A percentile compares a stretch with the other conserved stretches of the same genome.
Conservation (phyloP, 2,797 vertebrate genomes). For the Acropternis orthonyx region DNA sequence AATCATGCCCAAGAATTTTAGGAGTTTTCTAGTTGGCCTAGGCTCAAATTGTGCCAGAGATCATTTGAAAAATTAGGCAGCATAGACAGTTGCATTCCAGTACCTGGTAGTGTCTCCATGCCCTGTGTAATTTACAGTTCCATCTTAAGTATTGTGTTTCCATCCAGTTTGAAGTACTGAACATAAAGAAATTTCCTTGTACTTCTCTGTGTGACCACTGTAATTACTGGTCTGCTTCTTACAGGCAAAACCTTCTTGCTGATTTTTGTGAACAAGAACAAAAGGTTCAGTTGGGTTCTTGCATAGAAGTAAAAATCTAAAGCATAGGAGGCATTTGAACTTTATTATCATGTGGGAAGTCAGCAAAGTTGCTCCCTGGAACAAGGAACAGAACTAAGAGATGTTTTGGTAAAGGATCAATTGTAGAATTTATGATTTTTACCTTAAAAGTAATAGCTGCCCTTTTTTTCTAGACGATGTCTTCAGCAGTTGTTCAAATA, state of each 20-base stretch:
- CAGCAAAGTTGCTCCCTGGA: not conserved
- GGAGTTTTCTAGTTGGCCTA: not conserved
- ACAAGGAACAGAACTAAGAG: not conserved
- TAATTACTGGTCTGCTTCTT: not conserved
- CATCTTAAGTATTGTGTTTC: not conserved
- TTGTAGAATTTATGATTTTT: not conserved
- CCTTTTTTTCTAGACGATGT: slow-evolving; percentile 83
- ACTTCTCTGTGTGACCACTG: not conserved
- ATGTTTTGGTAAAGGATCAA: not conserved
- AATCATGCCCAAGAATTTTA: not conserved
- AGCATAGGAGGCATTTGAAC: not conserved
- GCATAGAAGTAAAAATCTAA: not conserved
- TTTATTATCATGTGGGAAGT: not conserved
- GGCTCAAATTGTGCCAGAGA: not conserved
- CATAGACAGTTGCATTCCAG: not conserved
- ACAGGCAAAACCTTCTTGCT: not conserved
- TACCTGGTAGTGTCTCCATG: not conserved
- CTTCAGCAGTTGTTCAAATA: slow-evolving; percentile 93
- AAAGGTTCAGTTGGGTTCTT: not conserved
- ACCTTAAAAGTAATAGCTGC: not conserved
- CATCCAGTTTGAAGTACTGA: not conserved
- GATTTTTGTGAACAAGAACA: not conserved
- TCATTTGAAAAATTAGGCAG: not conserved
- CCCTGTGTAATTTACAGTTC: not conserved
- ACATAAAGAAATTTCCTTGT: not conserved